These are phyloP conservation scores for Neosilurus mollespiculum DNA, from an alignment of 2,797 vertebrate genomes.

Conservation along the genomic window DNA sequence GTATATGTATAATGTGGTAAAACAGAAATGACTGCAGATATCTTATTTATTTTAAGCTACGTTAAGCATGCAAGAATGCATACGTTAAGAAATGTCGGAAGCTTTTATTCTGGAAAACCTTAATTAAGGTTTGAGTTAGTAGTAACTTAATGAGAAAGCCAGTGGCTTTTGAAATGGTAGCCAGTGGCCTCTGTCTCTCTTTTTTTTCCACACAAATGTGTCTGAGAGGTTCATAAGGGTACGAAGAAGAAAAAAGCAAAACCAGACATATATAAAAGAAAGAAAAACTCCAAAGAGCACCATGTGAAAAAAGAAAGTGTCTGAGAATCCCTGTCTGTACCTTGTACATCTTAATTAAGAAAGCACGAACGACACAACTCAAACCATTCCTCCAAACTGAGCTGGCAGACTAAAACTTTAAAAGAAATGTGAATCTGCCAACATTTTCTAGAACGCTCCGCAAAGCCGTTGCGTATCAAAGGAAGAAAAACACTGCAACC, in stretches of 20 bases:
- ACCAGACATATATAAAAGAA: background rate
- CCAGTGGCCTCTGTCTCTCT: background rate
- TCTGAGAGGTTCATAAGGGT: background rate
- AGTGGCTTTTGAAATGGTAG: too few relatives aligned
- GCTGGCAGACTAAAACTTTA: background rate
- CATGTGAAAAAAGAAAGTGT: background rate
- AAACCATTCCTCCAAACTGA: background rate
- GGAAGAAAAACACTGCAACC: too few relatives aligned
- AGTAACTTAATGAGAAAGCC: background rate
- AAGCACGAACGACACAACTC: background rate
- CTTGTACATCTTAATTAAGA: background rate
- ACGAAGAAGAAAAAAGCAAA: background rate
- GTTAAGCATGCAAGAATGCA: background rate
- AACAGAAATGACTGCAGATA: background rate
- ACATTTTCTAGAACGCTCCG: background rate
- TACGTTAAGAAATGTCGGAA: background rate
- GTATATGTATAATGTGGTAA: background rate
- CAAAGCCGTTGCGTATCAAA: background rate
- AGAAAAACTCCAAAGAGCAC: background rate
- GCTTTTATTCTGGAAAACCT: background rate
- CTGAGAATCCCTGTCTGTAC: conserved; percentile 3
- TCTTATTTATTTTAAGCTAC: background rate
- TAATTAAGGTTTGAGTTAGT: background rate
- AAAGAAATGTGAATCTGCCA: background rate
- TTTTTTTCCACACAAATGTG: background rate